phyloP scores from a whole-genome alignment of 2,113 vertebrate genomes.

The Tamias sibiricus region DNA sequence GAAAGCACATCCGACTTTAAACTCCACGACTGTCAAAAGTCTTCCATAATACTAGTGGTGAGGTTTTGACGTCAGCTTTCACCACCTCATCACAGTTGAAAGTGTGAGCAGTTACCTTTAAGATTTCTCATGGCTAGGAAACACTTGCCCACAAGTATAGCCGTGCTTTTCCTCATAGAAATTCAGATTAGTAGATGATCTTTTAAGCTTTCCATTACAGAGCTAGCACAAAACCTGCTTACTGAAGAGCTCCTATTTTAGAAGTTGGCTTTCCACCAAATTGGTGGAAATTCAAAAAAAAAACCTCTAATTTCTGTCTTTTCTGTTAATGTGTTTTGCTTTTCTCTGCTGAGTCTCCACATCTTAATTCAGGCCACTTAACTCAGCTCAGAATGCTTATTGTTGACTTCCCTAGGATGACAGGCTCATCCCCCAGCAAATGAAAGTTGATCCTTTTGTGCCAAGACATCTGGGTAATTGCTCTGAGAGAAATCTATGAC shows the following conservation, averaged over 20 bases:
- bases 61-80: constrained; percentile 63
- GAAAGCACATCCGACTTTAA: constrained; percentile 65
- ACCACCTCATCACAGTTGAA: constrained; percentile 58
- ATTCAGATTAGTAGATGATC: constrained; percentile 68
- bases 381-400: background rate
- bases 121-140: constrained; percentile 48
- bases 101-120: constrained; percentile 54
- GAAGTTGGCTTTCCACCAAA: constrained; percentile 56
- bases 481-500: constrained; percentile 20
- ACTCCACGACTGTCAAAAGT: constrained; percentile 53
- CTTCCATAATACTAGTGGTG: background rate
- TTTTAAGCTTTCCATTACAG: constrained; percentile 63
- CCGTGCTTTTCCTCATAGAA: constrained; percentile 32
- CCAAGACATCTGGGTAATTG: constrained; percentile 32
- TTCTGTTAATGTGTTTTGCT: background rate
- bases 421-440: background rate
- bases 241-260: constrained; percentile 64
- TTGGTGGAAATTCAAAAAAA: constrained; percentile 58
- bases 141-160: background rate
- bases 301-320: background rate
- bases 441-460: constrained; percentile 7
- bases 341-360: background rate
- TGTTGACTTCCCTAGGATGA: background rate
- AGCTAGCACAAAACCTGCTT: constrained; percentile 52
- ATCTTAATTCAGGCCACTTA: constrained; percentile 7